Evolutionary conservation across 1,140 invertebrate genomes (phyloP).

Genomic region (Caenorhabditis inopinata): DNA sequence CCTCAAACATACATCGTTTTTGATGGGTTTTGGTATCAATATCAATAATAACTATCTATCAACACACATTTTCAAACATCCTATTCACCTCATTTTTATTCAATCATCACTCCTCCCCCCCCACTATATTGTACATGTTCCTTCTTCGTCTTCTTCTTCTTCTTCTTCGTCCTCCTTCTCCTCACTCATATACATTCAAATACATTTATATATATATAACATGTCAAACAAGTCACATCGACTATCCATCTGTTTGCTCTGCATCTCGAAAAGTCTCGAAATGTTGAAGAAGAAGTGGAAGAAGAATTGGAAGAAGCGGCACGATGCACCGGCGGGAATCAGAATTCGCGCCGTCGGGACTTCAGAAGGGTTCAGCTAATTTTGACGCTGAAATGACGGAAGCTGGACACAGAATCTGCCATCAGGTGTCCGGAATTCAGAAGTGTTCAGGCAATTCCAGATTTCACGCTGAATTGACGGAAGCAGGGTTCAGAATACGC

Average conservation of each 20-base stretch:
- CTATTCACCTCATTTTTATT: constrained; percentile 22
- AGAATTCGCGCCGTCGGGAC: no score
- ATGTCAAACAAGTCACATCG: constrained; percentile 9
- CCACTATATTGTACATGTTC: constrained; percentile 2
- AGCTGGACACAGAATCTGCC: no score
- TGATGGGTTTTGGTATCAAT: constrained; percentile 13
- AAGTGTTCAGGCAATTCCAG: no score
- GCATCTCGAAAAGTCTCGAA: background rate
- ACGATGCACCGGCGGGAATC: no score
- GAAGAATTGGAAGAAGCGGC: no score
- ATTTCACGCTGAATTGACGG: no score
- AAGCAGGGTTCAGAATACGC: no score
- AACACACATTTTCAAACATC: background rate
- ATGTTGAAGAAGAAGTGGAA: background rate
- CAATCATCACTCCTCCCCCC: background rate
- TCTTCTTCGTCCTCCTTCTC: background rate
- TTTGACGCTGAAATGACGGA: no score
- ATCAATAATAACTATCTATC: background rate
- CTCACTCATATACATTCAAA: no score
- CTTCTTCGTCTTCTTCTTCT: no score
- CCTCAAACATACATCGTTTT: background rate
- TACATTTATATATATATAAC: background rate
- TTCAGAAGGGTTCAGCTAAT: no score
- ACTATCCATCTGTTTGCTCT: background rate
- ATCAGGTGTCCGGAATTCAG: no score